Evolutionary conservation across 2,113 vertebrate species (phyloP).

Genomic region (Falco punctatus): DNA sequence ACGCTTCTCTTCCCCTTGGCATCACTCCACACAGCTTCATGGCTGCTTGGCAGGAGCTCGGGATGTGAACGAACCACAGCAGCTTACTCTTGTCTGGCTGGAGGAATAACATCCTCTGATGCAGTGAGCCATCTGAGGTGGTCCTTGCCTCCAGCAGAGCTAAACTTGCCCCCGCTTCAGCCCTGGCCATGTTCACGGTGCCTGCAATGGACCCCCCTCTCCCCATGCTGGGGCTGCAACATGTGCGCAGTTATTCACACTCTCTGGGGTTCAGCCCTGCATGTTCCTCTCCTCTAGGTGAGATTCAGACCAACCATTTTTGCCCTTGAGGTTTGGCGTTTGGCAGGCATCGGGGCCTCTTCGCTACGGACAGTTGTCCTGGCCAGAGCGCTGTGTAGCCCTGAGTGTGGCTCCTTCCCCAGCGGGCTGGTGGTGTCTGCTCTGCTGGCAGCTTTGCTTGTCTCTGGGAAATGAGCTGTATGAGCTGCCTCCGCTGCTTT

Average conservation of each 20-base stretch:
- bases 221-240: background rate
- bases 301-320: background rate
- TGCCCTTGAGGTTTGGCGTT: background rate
- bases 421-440: background rate
- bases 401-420: background rate
- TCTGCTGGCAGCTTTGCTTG: background rate
- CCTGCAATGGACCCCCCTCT: too few relatives aligned
- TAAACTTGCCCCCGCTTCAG: background rate
- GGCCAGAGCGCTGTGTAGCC: background rate
- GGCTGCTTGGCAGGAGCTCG: constrained; percentile 11
- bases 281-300: background rate
- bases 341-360: background rate
- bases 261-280: background rate
- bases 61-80: background rate
- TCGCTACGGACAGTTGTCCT: accelerated
- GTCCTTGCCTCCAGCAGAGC: background rate
- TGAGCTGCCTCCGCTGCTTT: background rate
- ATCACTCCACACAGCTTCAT: background rate
- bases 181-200: accelerated
- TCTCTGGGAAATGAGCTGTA: constrained; percentile 21
- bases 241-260: background rate
- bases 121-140: background rate
- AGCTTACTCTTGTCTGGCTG: background rate
- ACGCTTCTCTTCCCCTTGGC: background rate
- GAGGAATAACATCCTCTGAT: background rate